Evolutionary conservation across 2,113 vertebrate genomes (phyloP).

Genomic region (Lathamus discolor): DNA sequence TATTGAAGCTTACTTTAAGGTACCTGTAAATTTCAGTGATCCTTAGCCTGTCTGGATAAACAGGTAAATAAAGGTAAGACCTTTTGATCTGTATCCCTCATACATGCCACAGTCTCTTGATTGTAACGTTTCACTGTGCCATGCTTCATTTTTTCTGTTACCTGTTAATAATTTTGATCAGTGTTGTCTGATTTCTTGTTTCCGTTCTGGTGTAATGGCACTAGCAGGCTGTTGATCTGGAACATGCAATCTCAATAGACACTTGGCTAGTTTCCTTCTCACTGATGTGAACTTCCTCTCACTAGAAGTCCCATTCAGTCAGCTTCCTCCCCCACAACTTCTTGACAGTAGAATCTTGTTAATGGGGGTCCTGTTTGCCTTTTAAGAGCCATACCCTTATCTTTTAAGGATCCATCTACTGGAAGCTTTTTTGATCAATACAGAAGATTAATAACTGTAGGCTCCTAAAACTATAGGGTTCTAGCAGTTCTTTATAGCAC

Average conservation of each 20-base stretch:
- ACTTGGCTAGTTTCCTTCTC: neutral
- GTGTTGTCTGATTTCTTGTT: neutral
- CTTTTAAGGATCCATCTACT: neutral
- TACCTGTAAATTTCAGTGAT: neutral
- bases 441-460: neutral
- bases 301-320: neutral
- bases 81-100: neutral
- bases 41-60: neutral
- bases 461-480: neutral
- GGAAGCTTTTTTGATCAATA: neutral
- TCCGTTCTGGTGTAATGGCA: neutral
- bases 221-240: neutral
- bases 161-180: neutral
- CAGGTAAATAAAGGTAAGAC: neutral
- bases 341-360: neutral
- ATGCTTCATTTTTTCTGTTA: neutral
- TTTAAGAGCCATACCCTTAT: neutral
- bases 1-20: neutral
- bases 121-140: neutral
- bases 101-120: neutral
- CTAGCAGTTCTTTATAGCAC: neutral
- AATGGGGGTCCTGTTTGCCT: neutral
- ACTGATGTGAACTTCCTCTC: neutral
- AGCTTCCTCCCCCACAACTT: neutral
- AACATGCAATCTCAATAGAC: neutral